Evolutionary conservation across 2,797 vertebrate genomes (phyloP), one percentile per base, ranked within the genome.

Genomic region (Sebastes taczanowskii): DNA sequence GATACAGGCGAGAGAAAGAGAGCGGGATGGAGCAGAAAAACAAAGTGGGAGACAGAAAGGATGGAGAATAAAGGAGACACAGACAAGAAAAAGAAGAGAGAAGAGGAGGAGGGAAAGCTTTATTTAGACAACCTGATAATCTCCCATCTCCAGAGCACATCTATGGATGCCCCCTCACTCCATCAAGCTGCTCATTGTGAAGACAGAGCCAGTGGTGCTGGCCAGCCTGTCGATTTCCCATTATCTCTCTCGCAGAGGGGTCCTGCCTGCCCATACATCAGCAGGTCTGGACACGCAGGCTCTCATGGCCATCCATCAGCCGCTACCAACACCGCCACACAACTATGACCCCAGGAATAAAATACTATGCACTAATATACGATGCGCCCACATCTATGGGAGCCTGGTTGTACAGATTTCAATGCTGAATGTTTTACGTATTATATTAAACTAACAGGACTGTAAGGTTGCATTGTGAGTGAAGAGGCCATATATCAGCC

Each of bases 211-310:
- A 88, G 88, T 88, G 90, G 86, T 92, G 89, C 91, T 88, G 92
- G 94, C 93, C 90, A 84, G 94, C 93, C 92, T 96, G 96, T 96
- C 95, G 95, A 96, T 96, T 96, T 96, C 94, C 95, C 94, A 96
- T 96, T 96, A 96, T 96, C 95, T 95, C 92, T 95, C 93, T 92
- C 90, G 88, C 93, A 93, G 94, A 93, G 95, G 90, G 94, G 92
- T 94, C 92, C 87, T 90, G 95, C 90, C 94, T 91, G 90, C 91
- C 91, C 95, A 96, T 96, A 94, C 88, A 96, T 96, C 95, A 96
- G 90, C 87, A 86, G 68, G 82, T 82, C 88, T 91, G 93, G 92
- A 93, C 93, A 91, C 73, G 65, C 86, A 91, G 80, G 89, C 88
- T 91, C 79, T 91, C 86, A 76, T 27, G 70, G 86, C 77, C 88